A percentile compares a stretch with the other conserved stretches of the same genome.
phyloP scores from a whole-genome alignment of 2,113 vertebrate genomes.

The Aspiorhynchus laticeps region DNA sequence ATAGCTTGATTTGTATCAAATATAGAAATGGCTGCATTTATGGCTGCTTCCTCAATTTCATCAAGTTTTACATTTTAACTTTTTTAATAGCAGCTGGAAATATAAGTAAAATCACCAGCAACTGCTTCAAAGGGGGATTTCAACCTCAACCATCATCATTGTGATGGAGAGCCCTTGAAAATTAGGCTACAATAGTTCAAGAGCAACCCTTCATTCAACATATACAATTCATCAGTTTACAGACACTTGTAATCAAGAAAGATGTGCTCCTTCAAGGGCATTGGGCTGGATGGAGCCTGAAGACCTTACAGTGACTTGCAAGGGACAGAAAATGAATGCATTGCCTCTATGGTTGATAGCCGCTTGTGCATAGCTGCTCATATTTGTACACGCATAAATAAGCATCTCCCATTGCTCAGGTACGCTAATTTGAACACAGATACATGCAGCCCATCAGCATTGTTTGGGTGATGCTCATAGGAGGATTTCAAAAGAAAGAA shows the following conservation, averaged over 20 bases:
- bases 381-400: conserved; percentile 1
- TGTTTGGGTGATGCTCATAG: conserved; percentile 1
- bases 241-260: conserved; percentile 50
- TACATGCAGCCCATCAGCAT: background rate
- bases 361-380: background rate
- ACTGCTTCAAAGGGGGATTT: conserved; percentile 53
- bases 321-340: conserved; percentile 6
- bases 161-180: conserved; percentile 49
- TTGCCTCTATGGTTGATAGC: background rate
- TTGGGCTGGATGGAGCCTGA: background rate
- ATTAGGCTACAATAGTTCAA: conserved; percentile 33
- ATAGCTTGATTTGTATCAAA: background rate
- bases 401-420: background rate
- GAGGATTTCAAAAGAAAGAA: background rate
- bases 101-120: conserved; percentile 47
- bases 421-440: background rate
- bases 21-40: background rate
- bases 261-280: conserved; percentile 32
- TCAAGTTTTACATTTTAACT: background rate
- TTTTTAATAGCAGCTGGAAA: conserved; percentile 33
- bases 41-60: background rate
- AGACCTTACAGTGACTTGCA: conserved; percentile 12
- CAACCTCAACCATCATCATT: conserved; percentile 58
- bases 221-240: conserved; percentile 41
- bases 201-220: conserved; percentile 19